Evolutionary conservation across 2,888 invertebrate genomes (phyloP).

Genomic region (Desoria tigrina): DNA sequence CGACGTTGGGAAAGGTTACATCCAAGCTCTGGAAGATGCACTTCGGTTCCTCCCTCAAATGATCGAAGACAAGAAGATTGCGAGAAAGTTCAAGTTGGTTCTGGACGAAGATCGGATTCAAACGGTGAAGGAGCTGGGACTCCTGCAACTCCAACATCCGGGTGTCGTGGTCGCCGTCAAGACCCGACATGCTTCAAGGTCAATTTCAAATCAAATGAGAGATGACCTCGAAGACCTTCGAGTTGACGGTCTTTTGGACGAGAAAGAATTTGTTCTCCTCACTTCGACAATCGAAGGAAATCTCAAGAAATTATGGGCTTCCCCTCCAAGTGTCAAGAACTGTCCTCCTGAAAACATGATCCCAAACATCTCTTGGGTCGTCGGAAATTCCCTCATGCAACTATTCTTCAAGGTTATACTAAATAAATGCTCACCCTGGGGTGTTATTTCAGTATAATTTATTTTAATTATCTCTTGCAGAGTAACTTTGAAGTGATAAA

Average conservation of each 20-base stretch:
- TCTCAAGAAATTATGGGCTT: slow-evolving; percentile 58
- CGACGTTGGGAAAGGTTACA: slow-evolving; percentile 67
- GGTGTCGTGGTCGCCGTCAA: slow-evolving; percentile 69
- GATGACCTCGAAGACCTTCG: slow-evolving; percentile 63
- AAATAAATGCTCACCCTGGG: background rate
- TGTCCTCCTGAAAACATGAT: slow-evolving; percentile 56
- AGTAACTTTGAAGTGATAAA: slow-evolving; percentile 55
- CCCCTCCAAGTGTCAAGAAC: slow-evolving; percentile 46
- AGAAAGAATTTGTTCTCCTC: slow-evolving; percentile 62
- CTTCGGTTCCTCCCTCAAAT: slow-evolving; percentile 62
- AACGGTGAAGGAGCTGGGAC: slow-evolving; percentile 60
- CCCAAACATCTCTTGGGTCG: slow-evolving; percentile 48
- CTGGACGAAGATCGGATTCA: slow-evolving; percentile 57
- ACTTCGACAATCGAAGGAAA: slow-evolving; percentile 63
- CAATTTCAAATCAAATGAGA: slow-evolving; percentile 65
- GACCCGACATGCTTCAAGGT: slow-evolving; percentile 66
- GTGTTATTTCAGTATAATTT: background rate
- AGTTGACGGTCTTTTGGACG: slow-evolving; percentile 64
- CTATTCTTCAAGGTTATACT: too few species aligned
- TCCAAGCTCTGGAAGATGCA: slow-evolving; percentile 66
- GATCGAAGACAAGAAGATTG: slow-evolving; percentile 57
- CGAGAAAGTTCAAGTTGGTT: slow-evolving; percentile 54
- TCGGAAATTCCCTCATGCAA: slow-evolving; percentile 28
- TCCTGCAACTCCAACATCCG: slow-evolving; percentile 64
- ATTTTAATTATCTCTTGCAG: slow-evolving; percentile 20